phyloP scores from a whole-genome alignment of 53 echinoderm and acorn worm species.

The Holothuria scabra region DNA sequence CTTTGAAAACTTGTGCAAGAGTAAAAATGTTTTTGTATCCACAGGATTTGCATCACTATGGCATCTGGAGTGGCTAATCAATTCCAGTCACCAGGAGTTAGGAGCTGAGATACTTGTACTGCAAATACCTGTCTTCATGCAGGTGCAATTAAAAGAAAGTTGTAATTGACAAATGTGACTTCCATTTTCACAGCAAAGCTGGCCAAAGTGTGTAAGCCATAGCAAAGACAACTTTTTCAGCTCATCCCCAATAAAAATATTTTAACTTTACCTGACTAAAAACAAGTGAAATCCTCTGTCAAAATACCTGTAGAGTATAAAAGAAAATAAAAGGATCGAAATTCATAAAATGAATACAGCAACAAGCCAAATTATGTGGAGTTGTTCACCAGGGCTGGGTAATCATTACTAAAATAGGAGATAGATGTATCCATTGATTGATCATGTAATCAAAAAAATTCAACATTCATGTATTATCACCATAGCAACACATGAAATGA shows the following conservation, averaged over 20 bases:
- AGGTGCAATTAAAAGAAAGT: no score
- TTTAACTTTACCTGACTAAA: slow-evolving; percentile 55
- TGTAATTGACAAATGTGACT: no score
- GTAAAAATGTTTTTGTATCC: background rate
- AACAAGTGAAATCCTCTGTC: slow-evolving; percentile 84
- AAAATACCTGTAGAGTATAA: slow-evolving; percentile 74
- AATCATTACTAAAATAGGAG: no score
- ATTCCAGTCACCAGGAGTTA: background rate
- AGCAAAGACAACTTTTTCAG: background rate
- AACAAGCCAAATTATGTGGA: background rate
- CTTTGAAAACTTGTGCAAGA: no score
- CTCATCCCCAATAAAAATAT: background rate
- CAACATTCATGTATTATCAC: no score
- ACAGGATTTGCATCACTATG: background rate
- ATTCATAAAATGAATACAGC: background rate
- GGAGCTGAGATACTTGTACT: background rate
- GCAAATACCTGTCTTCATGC: background rate
- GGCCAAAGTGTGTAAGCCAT: background rate
- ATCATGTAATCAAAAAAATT: no score
- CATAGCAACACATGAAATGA: no score
- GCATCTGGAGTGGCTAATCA: background rate
- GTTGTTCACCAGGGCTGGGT: background rate
- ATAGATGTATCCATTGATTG: no score
- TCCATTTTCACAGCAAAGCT: no score
- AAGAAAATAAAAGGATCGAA: background rate